phyloP scores from a whole-genome alignment of 2,797 vertebrate species.

The Enteromius radiatus region DNA sequence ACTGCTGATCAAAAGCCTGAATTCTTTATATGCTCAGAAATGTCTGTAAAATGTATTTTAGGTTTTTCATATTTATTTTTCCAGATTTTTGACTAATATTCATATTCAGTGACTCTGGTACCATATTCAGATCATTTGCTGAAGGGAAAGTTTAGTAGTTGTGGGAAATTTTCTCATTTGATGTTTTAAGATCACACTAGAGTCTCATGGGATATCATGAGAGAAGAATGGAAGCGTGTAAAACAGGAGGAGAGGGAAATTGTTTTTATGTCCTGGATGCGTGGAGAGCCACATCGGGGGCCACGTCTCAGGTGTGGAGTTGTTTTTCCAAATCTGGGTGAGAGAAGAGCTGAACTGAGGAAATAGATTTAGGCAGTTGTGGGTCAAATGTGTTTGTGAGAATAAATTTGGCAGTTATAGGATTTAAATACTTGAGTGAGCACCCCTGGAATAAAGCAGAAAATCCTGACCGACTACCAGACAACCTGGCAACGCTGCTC shows the following conservation, averaged over 20 bases:
- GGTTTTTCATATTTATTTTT: constrained; percentile 43
- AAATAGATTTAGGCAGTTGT: not conserved
- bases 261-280: constrained; percentile 29
- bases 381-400: constrained; percentile 15
- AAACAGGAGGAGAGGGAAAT: constrained; percentile 23
- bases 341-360: not conserved
- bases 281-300: constrained; percentile 24
- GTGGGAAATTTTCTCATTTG: not conserved
- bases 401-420: constrained; percentile 24
- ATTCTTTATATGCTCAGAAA: not conserved
- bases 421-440: not conserved
- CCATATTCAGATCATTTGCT: constrained; percentile 2
- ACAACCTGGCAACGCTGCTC: constrained; percentile 2
- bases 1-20: not conserved
- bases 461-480: not conserved
- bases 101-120: constrained; percentile 28
- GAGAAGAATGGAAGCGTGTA: constrained; percentile 21
- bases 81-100: no score
- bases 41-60: constrained; percentile 1
- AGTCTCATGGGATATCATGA: constrained; percentile 14
- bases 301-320: constrained; percentile 54
- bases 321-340: constrained; percentile 62
- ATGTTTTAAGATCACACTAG: constrained; percentile 13
- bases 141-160: constrained; percentile 36
- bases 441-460: constrained; percentile 1